Percentiles rank a stretch among this genome's conserved stretches.
These are phyloP conservation scores for Conistra vaccinii DNA, from an alignment of 2,888 invertebrate species.

Conservation along the genomic window DNA sequence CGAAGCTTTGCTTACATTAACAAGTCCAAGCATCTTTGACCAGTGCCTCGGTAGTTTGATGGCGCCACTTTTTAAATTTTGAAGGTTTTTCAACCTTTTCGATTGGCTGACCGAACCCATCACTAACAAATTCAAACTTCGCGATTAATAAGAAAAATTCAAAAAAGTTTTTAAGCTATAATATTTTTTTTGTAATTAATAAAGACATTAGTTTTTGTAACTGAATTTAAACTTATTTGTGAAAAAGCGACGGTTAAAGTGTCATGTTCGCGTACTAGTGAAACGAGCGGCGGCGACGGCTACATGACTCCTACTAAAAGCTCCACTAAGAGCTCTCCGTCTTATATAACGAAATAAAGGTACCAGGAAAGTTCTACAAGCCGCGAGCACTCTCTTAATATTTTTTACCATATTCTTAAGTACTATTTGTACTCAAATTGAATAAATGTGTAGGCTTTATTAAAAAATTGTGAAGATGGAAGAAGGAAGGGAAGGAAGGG, in stretches of 20 bases:
- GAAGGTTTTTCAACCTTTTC: constrained; percentile 75
- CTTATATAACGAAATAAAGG: constrained; percentile 53
- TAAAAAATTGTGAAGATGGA: neutral
- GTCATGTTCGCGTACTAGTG: constrained; percentile 51
- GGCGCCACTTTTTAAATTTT: constrained; percentile 80
- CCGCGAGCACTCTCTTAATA: constrained; percentile 21
- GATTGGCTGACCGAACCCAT: constrained; percentile 76
- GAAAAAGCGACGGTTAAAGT: constrained; percentile 38
- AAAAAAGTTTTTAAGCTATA: constrained; percentile 8
- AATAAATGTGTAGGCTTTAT: neutral
- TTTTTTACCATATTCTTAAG: constrained; percentile 6
- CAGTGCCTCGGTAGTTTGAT: constrained; percentile 82
- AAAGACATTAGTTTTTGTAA: neutral
- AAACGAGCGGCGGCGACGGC: constrained; percentile 68
- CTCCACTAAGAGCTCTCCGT: constrained; percentile 24
- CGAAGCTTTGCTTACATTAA: constrained; percentile 73
- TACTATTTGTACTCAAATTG: neutral
- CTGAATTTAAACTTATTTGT: constrained; percentile 27
- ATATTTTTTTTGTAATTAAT: neutral
- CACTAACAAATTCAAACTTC: constrained; percentile 35
- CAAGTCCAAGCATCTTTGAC: constrained; percentile 82
- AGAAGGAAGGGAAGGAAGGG: too few relatives aligned
- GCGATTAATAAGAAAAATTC: constrained; percentile 4
- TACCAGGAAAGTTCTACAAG: constrained; percentile 23
- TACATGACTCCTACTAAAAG: constrained; percentile 72